Evolutionary conservation across 1,140 invertebrate genomes (phyloP), one percentile per base, ranked within the genome.

Genomic region (Diuraphis noxia): DNA sequence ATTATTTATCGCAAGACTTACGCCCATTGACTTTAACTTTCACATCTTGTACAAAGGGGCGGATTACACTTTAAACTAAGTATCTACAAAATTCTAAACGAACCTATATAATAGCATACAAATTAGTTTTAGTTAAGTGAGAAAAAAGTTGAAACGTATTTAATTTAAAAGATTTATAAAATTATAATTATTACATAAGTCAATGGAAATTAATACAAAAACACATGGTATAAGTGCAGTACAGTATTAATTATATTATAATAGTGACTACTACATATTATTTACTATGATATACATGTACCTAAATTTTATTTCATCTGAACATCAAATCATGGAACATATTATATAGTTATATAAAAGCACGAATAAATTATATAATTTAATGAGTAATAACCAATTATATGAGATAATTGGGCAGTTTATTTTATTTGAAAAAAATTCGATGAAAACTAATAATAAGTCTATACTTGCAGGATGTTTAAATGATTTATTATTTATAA

Each of bases 11-110:
- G n/a, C 49, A 34, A 23, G 13, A 43, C 6, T 43, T 43, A 85
- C 82, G 84, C 84, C 46, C 84, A 36, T 49, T 36, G 84, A 36
- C 30, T 43, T 84, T 8, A 84, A 84, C 82, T 85, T 85, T 85
- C 82, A 52, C 52, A 25, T 52, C 19, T 43, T 19, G 40, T 63
- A 5, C 56, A 84, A 43, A 17, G 10, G 82, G 82, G 82, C 30
- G 41, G 41, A 84, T 46, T 41, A 30, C 30, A 19, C 23, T 41
- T 30, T 13, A n/a, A 63, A 63, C 3, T 63, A 63, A n/a, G 30
- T 63, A n/a, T 30, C 30, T n/a, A 13, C 13, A n/a, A 63, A 63
- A 5, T 3, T n/a, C 13, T 63, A 63, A 63, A 5, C 13, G 0
- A n/a, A 63, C 5, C 0, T 30, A 4, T 10, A 56, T 56, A 63